Base-by-base conservation (phyloP, 2,113 vertebrate species). In the Dicentrarchus labrax region DNA sequence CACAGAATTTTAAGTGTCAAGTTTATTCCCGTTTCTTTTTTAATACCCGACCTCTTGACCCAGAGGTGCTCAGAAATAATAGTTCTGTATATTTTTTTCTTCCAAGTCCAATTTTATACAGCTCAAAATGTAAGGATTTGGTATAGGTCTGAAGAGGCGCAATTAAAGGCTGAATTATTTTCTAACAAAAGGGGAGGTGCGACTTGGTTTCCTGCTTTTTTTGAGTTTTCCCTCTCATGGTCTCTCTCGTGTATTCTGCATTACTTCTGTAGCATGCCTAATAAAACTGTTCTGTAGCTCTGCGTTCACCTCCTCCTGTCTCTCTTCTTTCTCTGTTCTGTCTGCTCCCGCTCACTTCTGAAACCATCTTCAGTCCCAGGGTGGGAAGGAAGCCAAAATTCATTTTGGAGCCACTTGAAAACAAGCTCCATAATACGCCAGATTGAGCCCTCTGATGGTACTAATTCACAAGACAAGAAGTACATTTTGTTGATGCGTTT, bases 201-300 rank as follows among this genome's bases (percentile, higher is more conserved):
- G 96, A 96, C 81, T 91, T 77, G 94, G 95, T 96, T 94, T 96
- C 96, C 80, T 97, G 96, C 95, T 95, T 96, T 95, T 96, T 97
- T 95, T 71, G 68, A 83, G 64, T 88, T 82, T 72, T 36, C 75
- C 75, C 77, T 87, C 66, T 86, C 74, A 68, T 62, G 22, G 70
- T 79, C 71, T 86, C 93, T 93, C 93, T 70, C 0, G 90, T 96
- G 95, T 97, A 95, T 96, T 96, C 96, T 97, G 96, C 96, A 89
- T 97, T 96, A 95, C 96, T 93, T 97, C 96, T 99, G 97, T 99
- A 97, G 98, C 97, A 98, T 99, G 98, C 96, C 96, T 95, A 99
- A 99, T 99, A 99, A 93, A 99, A 99, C 95, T 95, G 96, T 97
- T 97, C 96, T 96, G 96, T 97, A 97, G 97, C 96, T 97, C 96